phyloP scores from a whole-genome alignment of 2,113 vertebrate genomes.

The Lasiurus borealis region DNA sequence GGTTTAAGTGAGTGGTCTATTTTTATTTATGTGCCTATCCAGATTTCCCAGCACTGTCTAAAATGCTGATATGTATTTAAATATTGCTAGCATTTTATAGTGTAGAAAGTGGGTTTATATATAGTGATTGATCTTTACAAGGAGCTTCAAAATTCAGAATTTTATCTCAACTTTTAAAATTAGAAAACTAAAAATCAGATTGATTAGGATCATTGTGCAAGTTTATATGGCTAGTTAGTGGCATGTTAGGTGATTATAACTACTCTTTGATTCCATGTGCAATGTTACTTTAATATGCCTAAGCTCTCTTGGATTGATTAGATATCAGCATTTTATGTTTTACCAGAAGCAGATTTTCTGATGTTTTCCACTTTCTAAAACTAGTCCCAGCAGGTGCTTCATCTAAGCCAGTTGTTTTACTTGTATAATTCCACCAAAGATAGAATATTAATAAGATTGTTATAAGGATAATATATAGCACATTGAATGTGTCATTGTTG shows the following conservation, averaged over 20 bases:
- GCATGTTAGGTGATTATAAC: not conserved
- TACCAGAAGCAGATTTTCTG: constrained; percentile 10
- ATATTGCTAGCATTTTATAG: not conserved
- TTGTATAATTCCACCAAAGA: constrained; percentile 1
- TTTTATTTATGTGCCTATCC: no score
- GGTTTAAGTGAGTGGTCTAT: no score
- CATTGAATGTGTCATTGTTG: constrained; percentile 16
- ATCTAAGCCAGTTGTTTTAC: constrained; percentile 50
- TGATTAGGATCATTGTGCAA: not conserved
- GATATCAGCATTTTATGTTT: constrained; percentile 23
- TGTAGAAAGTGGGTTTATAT: not conserved
- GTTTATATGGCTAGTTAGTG: constrained; percentile 3
- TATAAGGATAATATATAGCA: not conserved
- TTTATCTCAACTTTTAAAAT: not conserved
- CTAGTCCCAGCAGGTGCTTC: constrained; percentile 14
- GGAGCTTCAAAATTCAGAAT: not conserved
- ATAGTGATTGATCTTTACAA: not conserved
- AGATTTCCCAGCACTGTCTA: no score
- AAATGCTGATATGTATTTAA: no score
- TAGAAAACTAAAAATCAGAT: constrained; percentile 26
- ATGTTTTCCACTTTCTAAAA: constrained; percentile 51
- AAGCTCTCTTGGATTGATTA: constrained; percentile 20
- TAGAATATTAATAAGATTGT: constrained; percentile 21
- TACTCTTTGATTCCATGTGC: not conserved
- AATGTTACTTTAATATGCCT: constrained; percentile 22